These are phyloP conservation scores for Toxotes chatareus DNA, from an alignment of 2,113 vertebrate species.

Conservation along the genomic window DNA sequence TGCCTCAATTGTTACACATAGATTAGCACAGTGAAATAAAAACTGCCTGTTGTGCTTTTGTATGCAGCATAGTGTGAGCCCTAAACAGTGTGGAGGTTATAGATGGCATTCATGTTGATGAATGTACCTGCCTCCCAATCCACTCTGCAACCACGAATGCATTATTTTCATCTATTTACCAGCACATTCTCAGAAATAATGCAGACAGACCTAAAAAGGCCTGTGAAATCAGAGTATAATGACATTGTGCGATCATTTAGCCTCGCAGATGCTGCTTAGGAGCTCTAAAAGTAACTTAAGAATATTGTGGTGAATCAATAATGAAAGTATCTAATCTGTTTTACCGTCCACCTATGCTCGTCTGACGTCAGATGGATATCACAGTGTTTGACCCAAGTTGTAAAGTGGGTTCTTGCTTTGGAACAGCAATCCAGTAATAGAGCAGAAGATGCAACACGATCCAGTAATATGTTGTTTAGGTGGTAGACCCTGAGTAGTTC, in stretches of 20 bases:
- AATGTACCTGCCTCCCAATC: constrained; percentile 22
- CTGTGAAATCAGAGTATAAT: constrained; percentile 74
- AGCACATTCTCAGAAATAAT: constrained; percentile 68
- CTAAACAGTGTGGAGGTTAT: constrained; percentile 6
- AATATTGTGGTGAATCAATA: constrained; percentile 88
- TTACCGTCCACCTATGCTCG: constrained; percentile 81
- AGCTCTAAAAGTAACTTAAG: constrained; percentile 85
- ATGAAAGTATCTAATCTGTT: constrained; percentile 85
- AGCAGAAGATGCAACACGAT: constrained; percentile 67
- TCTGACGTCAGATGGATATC: constrained; percentile 83
- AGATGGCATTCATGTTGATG: constrained; percentile 18
- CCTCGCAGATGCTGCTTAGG: constrained; percentile 58
- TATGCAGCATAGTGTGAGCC: not conserved
- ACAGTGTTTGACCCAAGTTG: constrained; percentile 66
- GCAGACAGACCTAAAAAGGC: constrained; percentile 59
- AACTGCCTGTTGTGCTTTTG: not conserved
- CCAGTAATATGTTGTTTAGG: constrained; percentile 81
- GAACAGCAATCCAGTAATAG: constrained; percentile 60
- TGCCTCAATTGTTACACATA: not conserved
- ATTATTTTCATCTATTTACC: constrained; percentile 54
- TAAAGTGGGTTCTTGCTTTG: constrained; percentile 73
- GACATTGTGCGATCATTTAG: constrained; percentile 74
- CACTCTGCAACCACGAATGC: constrained; percentile 45
- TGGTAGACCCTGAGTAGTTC: constrained; percentile 83
- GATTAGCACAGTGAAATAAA: not conserved